Evolutionary conservation across 2,113 vertebrate genomes (phyloP).

Genomic region (Erpornis zantholeuca): DNA sequence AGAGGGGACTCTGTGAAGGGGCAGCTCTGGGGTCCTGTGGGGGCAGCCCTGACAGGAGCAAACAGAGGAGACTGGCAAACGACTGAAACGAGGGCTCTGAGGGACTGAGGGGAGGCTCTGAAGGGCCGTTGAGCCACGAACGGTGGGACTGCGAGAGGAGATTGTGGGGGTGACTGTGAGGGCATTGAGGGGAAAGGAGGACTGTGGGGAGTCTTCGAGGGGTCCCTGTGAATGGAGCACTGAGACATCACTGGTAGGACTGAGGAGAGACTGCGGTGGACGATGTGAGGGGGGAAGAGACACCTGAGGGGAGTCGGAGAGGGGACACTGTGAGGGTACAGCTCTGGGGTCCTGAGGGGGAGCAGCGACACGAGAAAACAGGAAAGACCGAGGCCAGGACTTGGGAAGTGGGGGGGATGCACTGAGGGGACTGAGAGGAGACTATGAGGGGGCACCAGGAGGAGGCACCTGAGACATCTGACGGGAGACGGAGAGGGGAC

Average conservation of each 20-base stretch:
- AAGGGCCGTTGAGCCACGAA: not conserved
- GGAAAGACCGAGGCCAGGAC: not conserved
- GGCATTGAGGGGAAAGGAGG: not conserved
- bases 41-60: too few relatives aligned
- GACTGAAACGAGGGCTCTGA: not conserved
- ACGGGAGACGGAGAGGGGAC: not conserved
- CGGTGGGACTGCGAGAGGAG: not conserved
- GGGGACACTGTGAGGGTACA: not conserved
- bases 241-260: not conserved
- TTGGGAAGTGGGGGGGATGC: rapidly evolving
- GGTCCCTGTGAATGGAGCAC: not conserved
- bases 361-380: not conserved
- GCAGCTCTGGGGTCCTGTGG: not conserved
- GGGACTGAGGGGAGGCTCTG: not conserved
- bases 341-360: not conserved
- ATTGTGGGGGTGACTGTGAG: too few relatives aligned
- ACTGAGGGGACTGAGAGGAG: too few relatives aligned
- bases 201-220: not conserved
- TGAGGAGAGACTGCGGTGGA: not conserved
- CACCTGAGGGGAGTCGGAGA: not conserved
- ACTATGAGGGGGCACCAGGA: not conserved
- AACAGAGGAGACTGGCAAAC: not conserved
- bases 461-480: not conserved
- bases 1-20: not conserved
- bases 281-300: not conserved